phyloP scores from a whole-genome alignment of 1,140 invertebrate genomes.

The Pseudomyrmex concolor region DNA sequence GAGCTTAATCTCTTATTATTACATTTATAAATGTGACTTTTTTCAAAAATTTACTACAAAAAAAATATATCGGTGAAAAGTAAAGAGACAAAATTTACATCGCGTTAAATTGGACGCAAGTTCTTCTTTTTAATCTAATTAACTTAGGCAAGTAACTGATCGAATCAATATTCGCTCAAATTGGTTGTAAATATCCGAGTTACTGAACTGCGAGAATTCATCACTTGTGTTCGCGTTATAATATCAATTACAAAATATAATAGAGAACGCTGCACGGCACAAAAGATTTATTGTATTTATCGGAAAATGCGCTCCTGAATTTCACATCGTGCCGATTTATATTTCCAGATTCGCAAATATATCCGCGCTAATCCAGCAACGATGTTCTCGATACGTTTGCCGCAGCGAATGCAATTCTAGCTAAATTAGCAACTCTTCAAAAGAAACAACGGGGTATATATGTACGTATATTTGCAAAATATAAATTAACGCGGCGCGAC shows the following conservation, averaged over 20 bases:
- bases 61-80: too few species aligned
- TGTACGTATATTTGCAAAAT: too few species aligned
- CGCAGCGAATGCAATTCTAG: not conserved
- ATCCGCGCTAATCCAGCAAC: conserved; percentile 14
- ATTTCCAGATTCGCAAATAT: conserved; percentile 32
- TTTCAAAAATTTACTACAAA: not conserved
- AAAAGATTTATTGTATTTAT: conserved; percentile 41
- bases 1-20: too few species aligned
- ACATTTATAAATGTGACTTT: too few species aligned
- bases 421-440: conserved; percentile 12
- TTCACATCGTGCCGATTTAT: conserved; percentile 4
- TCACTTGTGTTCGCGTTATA: conserved; percentile 32
- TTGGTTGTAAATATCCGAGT: conserved; percentile 42
- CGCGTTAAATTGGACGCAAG: not conserved
- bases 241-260: conserved; percentile 55
- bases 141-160: not conserved
- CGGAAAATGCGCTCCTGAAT: conserved; percentile 1
- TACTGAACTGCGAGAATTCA: conserved; percentile 36
- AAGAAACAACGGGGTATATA: conserved; percentile 5
- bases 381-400: conserved; percentile 24
- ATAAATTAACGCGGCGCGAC: conserved; percentile 8
- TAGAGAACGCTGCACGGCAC: not conserved
- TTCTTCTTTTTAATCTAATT: conserved; percentile 27
- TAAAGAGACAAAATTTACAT: too few species aligned
- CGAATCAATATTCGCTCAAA: conserved; percentile 41